A percentile compares a stretch with the other conserved stretches of the same genome.
Evolutionary conservation across 2,888 invertebrate species (phyloP).

Genomic region (Cecidostiba fungosa): DNA sequence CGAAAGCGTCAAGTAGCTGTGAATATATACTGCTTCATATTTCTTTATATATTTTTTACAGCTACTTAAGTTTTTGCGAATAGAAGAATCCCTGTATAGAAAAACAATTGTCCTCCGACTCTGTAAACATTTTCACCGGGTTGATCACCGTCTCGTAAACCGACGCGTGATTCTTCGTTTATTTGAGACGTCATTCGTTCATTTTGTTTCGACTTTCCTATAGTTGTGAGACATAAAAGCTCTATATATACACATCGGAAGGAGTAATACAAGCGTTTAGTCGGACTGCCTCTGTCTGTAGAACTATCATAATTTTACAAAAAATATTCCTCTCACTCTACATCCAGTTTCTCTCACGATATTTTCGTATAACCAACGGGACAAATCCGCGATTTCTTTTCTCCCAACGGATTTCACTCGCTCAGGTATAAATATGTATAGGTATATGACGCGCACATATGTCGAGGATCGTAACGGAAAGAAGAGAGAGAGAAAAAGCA

Average conservation of each 20-base stretch:
- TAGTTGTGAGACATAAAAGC: background rate
- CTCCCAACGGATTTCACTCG: background rate
- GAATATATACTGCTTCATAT: background rate
- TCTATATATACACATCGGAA: conserved; percentile 1
- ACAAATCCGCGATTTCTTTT: conserved; percentile 35
- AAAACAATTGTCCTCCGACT: background rate
- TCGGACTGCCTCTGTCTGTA: conserved; percentile 13
- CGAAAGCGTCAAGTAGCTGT: conserved; percentile 32
- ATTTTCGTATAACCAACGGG: background rate
- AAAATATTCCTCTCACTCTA: too few relatives aligned
- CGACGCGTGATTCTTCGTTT: too few relatives aligned
- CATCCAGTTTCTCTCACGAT: background rate
- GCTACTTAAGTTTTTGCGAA: conserved; percentile 5
- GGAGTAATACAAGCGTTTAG: conserved; percentile 12
- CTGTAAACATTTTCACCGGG: conserved; percentile 21
- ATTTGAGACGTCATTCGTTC: conserved; percentile 49
- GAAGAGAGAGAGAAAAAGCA: background rate
- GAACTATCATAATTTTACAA: background rate
- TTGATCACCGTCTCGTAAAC: conserved; percentile 6
- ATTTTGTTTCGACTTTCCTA: conserved; percentile 28
- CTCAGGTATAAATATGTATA: background rate
- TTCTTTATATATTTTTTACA: background rate
- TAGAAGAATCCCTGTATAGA: background rate
- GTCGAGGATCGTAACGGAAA: background rate
- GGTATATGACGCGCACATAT: background rate